These are phyloP conservation scores for Petaurus breviceps DNA, from an alignment of 2,113 vertebrate genomes.

Conservation along the genomic window DNA sequence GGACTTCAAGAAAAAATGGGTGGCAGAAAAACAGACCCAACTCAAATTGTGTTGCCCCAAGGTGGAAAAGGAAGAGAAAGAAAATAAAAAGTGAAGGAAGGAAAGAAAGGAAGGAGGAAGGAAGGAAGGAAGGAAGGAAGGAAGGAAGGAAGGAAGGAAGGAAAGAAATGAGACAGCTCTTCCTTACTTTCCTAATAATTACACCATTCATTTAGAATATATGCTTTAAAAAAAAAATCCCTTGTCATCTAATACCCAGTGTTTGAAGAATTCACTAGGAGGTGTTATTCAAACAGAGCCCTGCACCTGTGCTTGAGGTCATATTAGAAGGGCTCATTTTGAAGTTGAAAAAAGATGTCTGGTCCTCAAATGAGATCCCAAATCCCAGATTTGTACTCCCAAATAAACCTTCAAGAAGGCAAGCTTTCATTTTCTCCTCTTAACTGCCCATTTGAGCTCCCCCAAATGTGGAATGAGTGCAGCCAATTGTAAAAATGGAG, in stretches of 20 bases:
- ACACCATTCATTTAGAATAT: background rate
- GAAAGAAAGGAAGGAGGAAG: background rate
- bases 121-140: background rate
- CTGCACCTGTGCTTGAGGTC: slow-evolving; percentile 41
- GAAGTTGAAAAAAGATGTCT: slow-evolving; percentile 60
- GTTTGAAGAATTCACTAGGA: slow-evolving; percentile 23
- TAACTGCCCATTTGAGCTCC: slow-evolving; percentile 34
- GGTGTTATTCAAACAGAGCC: slow-evolving; percentile 24
- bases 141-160: background rate
- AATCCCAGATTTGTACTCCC: slow-evolving; percentile 43
- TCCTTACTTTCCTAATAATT: slow-evolving; percentile 17
- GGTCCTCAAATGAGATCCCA: slow-evolving; percentile 51
- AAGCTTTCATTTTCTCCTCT: slow-evolving; percentile 56
- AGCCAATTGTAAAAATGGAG: slow-evolving; percentile 10
- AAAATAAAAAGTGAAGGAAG: background rate
- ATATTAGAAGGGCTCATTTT: slow-evolving; percentile 46
- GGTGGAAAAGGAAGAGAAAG: background rate
- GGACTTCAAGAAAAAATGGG: background rate
- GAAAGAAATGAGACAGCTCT: background rate
- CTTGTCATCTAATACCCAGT: background rate
- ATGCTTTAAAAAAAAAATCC: background rate
- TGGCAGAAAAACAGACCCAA: background rate
- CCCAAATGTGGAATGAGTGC: background rate
- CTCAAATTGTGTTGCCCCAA: slow-evolving; percentile 53
- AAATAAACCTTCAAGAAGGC: slow-evolving; percentile 48